phyloP scores from a whole-genome alignment of 2,797 vertebrate genomes.

The Rachycentron canadum region DNA sequence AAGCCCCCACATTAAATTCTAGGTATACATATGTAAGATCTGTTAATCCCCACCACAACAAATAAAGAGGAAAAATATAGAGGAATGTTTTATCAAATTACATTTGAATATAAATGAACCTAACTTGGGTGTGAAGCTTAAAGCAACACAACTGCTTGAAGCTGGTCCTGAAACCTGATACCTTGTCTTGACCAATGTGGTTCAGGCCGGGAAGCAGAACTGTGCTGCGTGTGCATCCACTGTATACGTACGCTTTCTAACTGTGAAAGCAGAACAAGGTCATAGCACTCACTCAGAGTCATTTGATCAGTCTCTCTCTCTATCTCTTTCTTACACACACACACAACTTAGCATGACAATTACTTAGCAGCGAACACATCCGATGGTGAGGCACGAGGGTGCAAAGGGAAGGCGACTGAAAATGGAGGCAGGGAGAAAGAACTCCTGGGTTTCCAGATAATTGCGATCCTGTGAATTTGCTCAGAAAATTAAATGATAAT shows the following conservation, averaged over 20 bases:
- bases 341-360: slow-evolving; percentile 34
- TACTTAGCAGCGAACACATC: slow-evolving; percentile 40
- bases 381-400: slow-evolving; percentile 28
- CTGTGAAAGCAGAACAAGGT: neutral
- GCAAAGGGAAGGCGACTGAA: slow-evolving; percentile 27
- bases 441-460: slow-evolving; percentile 51
- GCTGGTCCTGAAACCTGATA: no score
- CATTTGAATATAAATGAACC: neutral
- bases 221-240: neutral
- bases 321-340: neutral
- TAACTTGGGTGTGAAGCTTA: neutral
- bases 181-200: neutral
- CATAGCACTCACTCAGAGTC: slow-evolving; percentile 9
- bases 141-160: neutral
- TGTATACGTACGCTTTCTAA: neutral
- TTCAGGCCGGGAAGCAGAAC: neutral
- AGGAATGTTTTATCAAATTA: neutral
- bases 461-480: slow-evolving; percentile 58
- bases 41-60: neutral
- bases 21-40: neutral
- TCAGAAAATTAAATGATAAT: slow-evolving; percentile 67
- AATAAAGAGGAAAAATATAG: neutral
- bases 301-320: slow-evolving; percentile 1
- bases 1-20: neutral
- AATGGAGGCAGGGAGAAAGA: slow-evolving; percentile 37